Evolutionary conservation across 2,113 vertebrate species (phyloP), one percentile per base, ranked within the genome.

Genomic region (Poecilia latipinna): DNA sequence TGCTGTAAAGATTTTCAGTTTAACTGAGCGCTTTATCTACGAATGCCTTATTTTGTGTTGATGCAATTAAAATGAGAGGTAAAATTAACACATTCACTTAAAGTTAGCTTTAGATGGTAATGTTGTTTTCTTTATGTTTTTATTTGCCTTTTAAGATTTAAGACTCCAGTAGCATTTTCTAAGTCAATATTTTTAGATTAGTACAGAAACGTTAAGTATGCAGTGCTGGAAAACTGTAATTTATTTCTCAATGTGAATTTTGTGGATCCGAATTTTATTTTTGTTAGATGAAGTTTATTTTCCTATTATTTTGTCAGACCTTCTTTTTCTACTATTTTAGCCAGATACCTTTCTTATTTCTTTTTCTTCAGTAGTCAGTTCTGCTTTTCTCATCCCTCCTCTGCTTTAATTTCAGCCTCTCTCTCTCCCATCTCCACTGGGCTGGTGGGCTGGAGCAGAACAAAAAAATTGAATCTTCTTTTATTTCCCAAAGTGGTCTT

Each of bases 401-500:
- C 60, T 44, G 24, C 8, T 57, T n/a, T 57, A 24, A 57, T 32
- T 51, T 79, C 63, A 0, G 24, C 39, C 61, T 28, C 8, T 37
- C n/a, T 39, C 11, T 61, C 2, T 54, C 31, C 11, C 1, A 0
- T 62, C 33, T 48, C 65, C 54, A n/a, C 12, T 0, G 3, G 33
- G 67, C 37, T 32, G 70, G 78, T 12, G n/a, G 8, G 29, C 64
- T 29, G 31, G 37, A 80, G 48, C 69, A 63, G 71, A 86, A 57
- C 44, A 33, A 19, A 82, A 81, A 67, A 75, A 77, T 78, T 80
- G 26, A 82, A 62, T 82, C 66, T 67, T 78, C 72, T 82, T 85
- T 88, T 88, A 86, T 89, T 88, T 91, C 86, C 83, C 84, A 89
- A 29, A 88, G 70, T 82, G 77, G 8, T 83, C 22, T 83, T 78